Evolutionary conservation across 2,888 invertebrate species (phyloP).

Genomic region (Orthosia gracilis): DNA sequence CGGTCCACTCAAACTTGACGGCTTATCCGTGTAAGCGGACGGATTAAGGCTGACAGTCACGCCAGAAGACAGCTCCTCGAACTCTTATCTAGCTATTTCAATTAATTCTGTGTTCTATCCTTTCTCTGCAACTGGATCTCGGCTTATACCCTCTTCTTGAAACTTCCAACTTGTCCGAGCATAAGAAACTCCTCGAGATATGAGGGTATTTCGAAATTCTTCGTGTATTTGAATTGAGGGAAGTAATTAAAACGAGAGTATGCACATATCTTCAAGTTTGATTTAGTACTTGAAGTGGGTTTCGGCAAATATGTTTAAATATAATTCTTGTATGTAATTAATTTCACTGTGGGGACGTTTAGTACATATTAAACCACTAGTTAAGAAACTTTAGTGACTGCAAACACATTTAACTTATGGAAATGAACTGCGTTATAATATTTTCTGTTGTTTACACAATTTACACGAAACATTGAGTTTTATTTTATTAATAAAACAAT

Average conservation of each 20-base stretch:
- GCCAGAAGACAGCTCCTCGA: constrained; percentile 62
- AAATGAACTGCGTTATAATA: constrained; percentile 41
- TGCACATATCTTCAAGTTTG: constrained; percentile 62
- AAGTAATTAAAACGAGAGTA: constrained; percentile 62
- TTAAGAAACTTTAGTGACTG: constrained; percentile 28
- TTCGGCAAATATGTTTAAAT: constrained; percentile 61
- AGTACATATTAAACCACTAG: constrained; percentile 56
- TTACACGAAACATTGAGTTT: constrained; percentile 23
- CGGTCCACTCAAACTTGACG: constrained; percentile 61
- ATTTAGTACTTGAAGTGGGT: constrained; percentile 59
- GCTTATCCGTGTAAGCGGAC: constrained; percentile 69
- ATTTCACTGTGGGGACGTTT: constrained; percentile 40
- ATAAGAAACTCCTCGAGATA: constrained; percentile 45
- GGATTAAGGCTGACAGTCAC: constrained; percentile 68
- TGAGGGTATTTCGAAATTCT: constrained; percentile 63
- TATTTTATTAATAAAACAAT: constrained; percentile 43
- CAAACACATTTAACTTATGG: constrained; percentile 27
- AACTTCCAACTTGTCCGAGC: constrained; percentile 59
- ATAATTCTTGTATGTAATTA: constrained; percentile 65
- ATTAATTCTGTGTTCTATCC: constrained; percentile 65
- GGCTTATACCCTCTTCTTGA: constrained; percentile 59
- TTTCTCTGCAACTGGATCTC: constrained; percentile 54
- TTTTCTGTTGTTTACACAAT: constrained; percentile 16
- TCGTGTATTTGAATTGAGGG: constrained; percentile 54
- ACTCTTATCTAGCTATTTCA: constrained; percentile 70